These are phyloP conservation scores for Cherax quadricarinatus DNA, from an alignment of 1,140 invertebrate species.

Conservation along the genomic window DNA sequence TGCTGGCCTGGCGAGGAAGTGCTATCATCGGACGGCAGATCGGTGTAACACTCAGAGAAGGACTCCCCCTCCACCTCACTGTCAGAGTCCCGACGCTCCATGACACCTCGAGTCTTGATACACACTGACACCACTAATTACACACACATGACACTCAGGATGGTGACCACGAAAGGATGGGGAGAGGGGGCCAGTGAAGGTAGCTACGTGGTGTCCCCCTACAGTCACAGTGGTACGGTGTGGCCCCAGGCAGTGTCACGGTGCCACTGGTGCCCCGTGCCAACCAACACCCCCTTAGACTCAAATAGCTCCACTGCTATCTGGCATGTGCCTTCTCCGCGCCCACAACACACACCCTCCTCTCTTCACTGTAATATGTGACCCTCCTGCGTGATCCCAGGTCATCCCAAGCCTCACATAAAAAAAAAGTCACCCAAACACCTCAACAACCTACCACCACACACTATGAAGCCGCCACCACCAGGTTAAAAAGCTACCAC, in stretches of 20 bases:
- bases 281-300: conserved; percentile 16
- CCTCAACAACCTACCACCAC: too few relatives aligned
- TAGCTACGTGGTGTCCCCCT: too few relatives aligned
- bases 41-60: conserved; percentile 5
- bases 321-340: neutral
- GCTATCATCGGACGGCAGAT: neutral
- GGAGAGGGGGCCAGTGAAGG: neutral
- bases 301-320: conserved; percentile 7
- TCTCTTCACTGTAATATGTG: neutral
- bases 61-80: conserved; percentile 30
- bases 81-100: conserved; percentile 40
- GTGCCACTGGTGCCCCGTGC: conserved; percentile 16
- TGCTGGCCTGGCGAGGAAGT: neutral
- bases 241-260: conserved; percentile 35
- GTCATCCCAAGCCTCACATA: too few relatives aligned
- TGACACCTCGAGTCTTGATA: neutral
- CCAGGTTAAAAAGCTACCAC: too few relatives aligned
- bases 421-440: too few relatives aligned
- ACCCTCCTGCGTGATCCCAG: neutral
- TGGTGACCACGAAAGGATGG: neutral
- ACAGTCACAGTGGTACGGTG: neutral
- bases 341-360: neutral
- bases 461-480: too few relatives aligned
- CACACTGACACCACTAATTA: neutral
- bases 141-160: neutral